These are phyloP conservation scores for Serranus cabrilla DNA, from an alignment of 2,797 vertebrate species.

Conservation along the genomic window DNA sequence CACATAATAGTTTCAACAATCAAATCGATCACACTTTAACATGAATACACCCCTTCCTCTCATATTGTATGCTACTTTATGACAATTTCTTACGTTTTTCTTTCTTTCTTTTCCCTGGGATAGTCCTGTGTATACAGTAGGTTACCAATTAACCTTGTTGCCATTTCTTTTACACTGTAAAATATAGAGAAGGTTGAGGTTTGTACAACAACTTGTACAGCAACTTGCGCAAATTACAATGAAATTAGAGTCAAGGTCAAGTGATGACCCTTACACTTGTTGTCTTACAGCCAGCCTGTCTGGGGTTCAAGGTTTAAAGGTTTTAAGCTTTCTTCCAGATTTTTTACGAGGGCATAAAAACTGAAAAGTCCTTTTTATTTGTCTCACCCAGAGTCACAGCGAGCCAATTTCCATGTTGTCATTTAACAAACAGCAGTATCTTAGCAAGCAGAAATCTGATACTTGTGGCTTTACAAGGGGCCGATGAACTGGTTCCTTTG, in stretches of 20 bases:
- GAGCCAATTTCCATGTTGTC: not conserved
- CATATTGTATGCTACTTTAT: not conserved
- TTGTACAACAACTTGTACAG: slow-evolving; percentile 2
- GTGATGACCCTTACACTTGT: not conserved
- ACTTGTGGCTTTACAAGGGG: not conserved
- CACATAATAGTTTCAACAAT: not conserved
- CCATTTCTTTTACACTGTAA: slow-evolving; percentile 12
- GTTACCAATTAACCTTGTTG: slow-evolving; percentile 27
- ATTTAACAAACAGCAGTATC: slow-evolving; percentile 37
- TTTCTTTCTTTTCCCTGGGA: not conserved
- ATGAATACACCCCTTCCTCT: not conserved
- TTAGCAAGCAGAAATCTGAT: slow-evolving; percentile 66
- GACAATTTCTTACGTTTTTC: not conserved
- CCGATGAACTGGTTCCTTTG: slow-evolving; percentile 59
- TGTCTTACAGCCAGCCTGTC: not conserved
- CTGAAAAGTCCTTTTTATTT: not conserved
- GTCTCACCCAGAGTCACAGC: not conserved
- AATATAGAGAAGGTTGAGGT: not conserved
- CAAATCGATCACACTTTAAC: not conserved
- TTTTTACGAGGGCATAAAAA: slow-evolving; percentile 58
- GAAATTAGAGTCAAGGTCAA: slow-evolving; percentile 20
- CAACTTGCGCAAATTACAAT: not conserved
- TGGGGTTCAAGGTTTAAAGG: slow-evolving; percentile 44
- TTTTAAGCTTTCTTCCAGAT: slow-evolving; percentile 13
- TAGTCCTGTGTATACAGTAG: not conserved